phyloP scores from a whole-genome alignment of 2,888 invertebrate genomes.

The Drosophila rellima region DNA sequence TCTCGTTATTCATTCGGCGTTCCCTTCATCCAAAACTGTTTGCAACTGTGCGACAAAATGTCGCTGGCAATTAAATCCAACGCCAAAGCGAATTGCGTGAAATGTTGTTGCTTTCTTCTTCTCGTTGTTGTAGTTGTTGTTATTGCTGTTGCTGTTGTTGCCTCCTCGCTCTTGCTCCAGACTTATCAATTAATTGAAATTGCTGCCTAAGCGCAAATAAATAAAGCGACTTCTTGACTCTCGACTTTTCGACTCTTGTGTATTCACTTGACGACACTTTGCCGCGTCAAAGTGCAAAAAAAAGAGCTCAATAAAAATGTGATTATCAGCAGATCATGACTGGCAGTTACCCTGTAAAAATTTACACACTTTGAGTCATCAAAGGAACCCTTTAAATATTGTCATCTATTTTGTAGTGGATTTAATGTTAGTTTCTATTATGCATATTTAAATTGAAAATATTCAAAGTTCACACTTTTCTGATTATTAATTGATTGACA shows the following conservation, averaged over 20 bases:
- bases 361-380: background rate
- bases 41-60: slow-evolving; percentile 60
- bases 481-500: too few relatives aligned
- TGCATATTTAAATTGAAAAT: too few relatives aligned
- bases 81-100: slow-evolving; percentile 71
- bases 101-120: slow-evolving; percentile 49
- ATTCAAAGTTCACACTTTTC: too few relatives aligned
- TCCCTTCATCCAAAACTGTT: slow-evolving; percentile 9
- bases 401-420: too few relatives aligned
- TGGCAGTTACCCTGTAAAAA: slow-evolving; percentile 7
- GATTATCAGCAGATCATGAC: background rate
- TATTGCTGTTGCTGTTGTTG: background rate
- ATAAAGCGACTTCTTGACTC: slow-evolving; percentile 61
- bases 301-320: slow-evolving; percentile 18
- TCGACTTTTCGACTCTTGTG: slow-evolving; percentile 38
- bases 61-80: slow-evolving; percentile 70
- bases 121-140: background rate
- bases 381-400: too few relatives aligned
- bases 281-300: slow-evolving; percentile 61
- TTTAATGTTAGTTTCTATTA: too few relatives aligned
- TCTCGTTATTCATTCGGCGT: slow-evolving; percentile 39
- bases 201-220: slow-evolving; percentile 76
- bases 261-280: slow-evolving; percentile 65
- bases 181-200: slow-evolving; percentile 81
- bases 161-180: slow-evolving; percentile 34